phyloP scores from a whole-genome alignment of 1,140 invertebrate genomes.

The Chionoecetes opilio region DNA sequence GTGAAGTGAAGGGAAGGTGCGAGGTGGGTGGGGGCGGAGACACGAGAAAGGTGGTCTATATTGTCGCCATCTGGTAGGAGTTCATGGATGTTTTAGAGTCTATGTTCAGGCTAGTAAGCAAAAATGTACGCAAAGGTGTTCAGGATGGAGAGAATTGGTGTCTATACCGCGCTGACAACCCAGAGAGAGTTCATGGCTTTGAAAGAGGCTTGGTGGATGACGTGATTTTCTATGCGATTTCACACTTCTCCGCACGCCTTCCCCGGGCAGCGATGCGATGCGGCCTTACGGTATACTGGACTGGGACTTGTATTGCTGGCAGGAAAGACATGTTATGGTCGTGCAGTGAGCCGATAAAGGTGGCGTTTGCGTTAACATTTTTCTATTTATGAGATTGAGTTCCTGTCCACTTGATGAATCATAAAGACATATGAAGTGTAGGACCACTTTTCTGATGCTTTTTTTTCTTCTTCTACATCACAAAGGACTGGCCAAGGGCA shows the following conservation, averaged over 20 bases:
- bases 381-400: no score
- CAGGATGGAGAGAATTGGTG: background rate
- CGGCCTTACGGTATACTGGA: background rate
- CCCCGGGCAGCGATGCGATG: background rate
- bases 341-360: background rate
- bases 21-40: background rate
- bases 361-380: background rate
- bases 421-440: no score
- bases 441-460: no score
- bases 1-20: no score
- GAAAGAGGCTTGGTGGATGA: background rate
- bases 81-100: background rate
- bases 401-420: no score
- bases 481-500: no score
- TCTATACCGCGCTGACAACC: background rate
- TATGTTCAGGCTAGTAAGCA: background rate
- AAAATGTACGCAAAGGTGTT: background rate
- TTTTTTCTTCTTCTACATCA: no score
- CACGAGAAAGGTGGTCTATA: background rate
- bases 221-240: conserved; percentile 17
- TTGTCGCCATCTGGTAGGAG: background rate
- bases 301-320: background rate
- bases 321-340: background rate
- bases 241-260: background rate
- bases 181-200: background rate